Conservation (phyloP, 2,113 vertebrate species). For the Dicentrarchus labrax region DNA sequence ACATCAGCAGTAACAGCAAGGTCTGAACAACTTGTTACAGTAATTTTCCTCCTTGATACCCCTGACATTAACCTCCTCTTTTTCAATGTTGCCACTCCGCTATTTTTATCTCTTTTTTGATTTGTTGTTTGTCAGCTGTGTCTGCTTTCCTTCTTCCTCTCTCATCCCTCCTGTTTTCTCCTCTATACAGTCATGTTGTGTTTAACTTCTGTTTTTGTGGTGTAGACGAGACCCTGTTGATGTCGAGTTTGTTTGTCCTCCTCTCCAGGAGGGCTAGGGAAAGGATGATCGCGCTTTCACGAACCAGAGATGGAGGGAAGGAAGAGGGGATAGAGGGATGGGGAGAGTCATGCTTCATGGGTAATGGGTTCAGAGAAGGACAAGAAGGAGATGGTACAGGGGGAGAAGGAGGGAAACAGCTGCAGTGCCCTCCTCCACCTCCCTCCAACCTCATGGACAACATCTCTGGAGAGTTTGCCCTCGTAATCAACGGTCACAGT, state of each 20-base stretch:
- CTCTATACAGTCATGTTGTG: not conserved
- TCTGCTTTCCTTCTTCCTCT: constrained; percentile 7
- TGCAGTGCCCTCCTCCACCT: constrained; percentile 58
- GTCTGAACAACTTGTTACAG: no score
- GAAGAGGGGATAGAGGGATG: constrained; percentile 85
- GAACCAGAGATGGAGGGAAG: constrained; percentile 72
- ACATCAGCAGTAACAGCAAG: not conserved
- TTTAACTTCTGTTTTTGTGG: not conserved
- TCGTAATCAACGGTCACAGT: constrained; percentile 94
- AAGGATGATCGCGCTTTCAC: constrained; percentile 87
- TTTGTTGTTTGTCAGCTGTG: not conserved
- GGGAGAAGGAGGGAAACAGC: constrained; percentile 60
- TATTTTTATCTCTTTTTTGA: not conserved
- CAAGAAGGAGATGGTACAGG: constrained; percentile 40
- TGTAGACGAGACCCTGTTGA: constrained; percentile 1
- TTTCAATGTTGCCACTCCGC: not conserved
- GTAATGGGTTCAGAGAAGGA: constrained; percentile 84
- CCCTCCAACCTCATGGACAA: constrained; percentile 88
- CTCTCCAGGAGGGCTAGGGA: constrained; percentile 89
- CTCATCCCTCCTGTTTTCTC: not conserved
- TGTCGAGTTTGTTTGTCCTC: constrained; percentile 21
- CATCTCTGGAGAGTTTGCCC: constrained; percentile 91
- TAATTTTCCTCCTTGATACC: not conserved
- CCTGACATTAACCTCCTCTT: not conserved
- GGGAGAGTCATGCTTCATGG: constrained; percentile 75